Evolutionary conservation across 2,888 invertebrate genomes (phyloP).

Genomic region (Orchestes rusci): DNA sequence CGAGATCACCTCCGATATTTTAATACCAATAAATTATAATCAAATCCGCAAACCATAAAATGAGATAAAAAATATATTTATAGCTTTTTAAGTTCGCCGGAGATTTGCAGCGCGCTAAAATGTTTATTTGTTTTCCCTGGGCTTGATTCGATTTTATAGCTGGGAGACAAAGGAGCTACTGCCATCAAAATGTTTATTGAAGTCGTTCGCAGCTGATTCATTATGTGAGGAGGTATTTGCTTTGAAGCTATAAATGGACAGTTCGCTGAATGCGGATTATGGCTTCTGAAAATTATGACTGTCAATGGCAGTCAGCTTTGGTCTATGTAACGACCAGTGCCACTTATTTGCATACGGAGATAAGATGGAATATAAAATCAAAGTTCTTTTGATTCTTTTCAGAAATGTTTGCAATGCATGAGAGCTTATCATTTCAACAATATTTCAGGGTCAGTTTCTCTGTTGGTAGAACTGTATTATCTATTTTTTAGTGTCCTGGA

Average conservation of each 20-base stretch:
- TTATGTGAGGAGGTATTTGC: constrained; percentile 13
- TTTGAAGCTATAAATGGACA: constrained; percentile 12
- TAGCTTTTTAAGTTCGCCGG: constrained; percentile 8
- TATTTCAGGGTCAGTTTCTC: no score
- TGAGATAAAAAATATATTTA: constrained; percentile 12
- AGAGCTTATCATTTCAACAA: no score
- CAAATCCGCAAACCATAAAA: constrained; percentile 13
- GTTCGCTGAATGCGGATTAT: constrained; percentile 14
- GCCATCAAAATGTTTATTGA: constrained; percentile 16
- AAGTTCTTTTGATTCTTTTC: no score
- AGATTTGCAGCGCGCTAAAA: constrained; percentile 16
- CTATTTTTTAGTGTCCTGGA: no score
- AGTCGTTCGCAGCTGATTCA: constrained; percentile 10
- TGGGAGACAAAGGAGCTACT: constrained; percentile 15
- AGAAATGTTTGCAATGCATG: no score
- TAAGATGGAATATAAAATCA: no score
- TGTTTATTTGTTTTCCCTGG: constrained; percentile 8
- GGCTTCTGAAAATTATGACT: constrained; percentile 14
- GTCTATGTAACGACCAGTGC: no score
- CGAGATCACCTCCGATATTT: no score
- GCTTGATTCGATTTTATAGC: constrained; percentile 15
- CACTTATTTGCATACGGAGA: no score
- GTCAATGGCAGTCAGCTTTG: no score
- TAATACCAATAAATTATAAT: no score
- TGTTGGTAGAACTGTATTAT: no score